Evolutionary conservation across 2,113 vertebrate genomes (phyloP).

Genomic region (Crypturellus undulatus): DNA sequence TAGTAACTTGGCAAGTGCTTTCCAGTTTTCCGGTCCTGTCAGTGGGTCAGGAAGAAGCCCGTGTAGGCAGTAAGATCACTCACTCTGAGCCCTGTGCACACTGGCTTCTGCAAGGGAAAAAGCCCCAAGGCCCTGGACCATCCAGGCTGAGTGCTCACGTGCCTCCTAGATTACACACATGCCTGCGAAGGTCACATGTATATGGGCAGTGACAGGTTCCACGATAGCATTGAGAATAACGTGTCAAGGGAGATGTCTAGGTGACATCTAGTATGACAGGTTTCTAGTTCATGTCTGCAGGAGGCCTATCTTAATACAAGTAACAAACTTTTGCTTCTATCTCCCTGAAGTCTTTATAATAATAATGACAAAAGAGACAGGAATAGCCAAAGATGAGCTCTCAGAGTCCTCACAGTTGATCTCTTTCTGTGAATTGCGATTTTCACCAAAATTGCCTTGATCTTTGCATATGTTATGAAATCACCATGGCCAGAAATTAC

Average conservation of each 20-base stretch:
- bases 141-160: not conserved
- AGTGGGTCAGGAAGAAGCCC: not conserved
- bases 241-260: not conserved
- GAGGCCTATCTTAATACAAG: not conserved
- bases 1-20: not conserved
- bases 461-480: not conserved
- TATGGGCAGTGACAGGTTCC: not conserved
- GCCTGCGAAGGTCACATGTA: not conserved
- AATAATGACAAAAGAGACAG: not conserved
- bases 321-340: not conserved
- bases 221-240: not conserved
- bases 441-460: not conserved
- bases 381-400: not conserved
- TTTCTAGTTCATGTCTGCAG: not conserved
- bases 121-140: not conserved
- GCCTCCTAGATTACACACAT: not conserved
- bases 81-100: not conserved
- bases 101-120: not conserved
- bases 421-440: not conserved
- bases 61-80: not conserved
- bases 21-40: not conserved
- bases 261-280: not conserved
- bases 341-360: not conserved
- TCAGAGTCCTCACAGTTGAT: not conserved
- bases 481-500: not conserved